Base-by-base conservation (phyloP, 1,140 invertebrate species). In the Drosophila pectinifera region DNA sequence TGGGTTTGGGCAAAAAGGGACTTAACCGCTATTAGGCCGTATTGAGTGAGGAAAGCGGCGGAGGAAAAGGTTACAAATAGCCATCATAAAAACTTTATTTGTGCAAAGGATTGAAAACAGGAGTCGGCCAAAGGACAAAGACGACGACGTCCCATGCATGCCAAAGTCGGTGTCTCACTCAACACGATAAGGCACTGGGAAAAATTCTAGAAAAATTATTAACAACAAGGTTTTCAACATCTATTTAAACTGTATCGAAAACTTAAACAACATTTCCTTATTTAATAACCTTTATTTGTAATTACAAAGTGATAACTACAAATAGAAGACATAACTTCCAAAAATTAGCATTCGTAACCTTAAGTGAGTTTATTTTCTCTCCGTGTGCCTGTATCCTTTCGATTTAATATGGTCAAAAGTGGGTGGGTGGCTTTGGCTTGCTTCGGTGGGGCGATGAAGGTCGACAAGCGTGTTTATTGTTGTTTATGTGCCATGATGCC, bases 41-140 rank as follows among this genome's bases (percentile, higher is more conserved):
- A 86, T 67, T 61, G 49, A 67, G 73, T 58, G 48, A 43, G 55
- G 31, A 36, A 53, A 55, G 20, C 0, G n/a, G 20, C 6, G 38
- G 48, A 18, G 48, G 42, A 89, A 89, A 89, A 89, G 84, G 84
- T 80, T 89, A 89, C 84, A 89, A 89, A 89, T 89, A 89, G 85
- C 84, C 64, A 59, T 77, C 85, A 89, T 89, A 89, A 89, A 89
- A 89, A 89, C 63, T 89, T 89, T 89, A 89, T 89, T 89, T 88
- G 85, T 76, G 64, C 76, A 88, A 88, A 84, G 83, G 83, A 88
- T 89, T 88, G 84, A 89, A 89, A 89, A 79, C 73, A 85, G 64
- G 55, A 73, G 61, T 42, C 59, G 59, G 38, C 54, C 72, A 57
- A 55, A 65, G 57, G 57, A 83, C 76, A 75, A 68, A 73, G 51